Evolutionary conservation across 2,797 vertebrate genomes (phyloP), one percentile per base, ranked within the genome.

Genomic region (Artibeus lituratus): DNA sequence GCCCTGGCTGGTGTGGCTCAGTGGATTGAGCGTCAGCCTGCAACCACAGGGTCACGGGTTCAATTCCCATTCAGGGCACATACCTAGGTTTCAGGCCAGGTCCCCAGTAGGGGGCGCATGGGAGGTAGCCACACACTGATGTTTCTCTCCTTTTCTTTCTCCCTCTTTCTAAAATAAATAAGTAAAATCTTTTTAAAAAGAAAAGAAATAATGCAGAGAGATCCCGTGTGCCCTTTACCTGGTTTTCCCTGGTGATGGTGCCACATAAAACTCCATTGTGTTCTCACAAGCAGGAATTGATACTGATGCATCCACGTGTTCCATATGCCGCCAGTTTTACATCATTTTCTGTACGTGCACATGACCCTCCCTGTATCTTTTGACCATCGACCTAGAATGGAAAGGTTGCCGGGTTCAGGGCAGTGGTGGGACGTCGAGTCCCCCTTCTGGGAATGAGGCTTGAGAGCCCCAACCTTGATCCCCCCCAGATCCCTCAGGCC

Each of bases 231-330:
- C 35, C 29, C 21, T 47, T 78, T 3, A 12, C 57, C 42, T 2
- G 0, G 12, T 26, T 82, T 77, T 76, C 42, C 39, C 16, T 37
- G 37, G 32, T 15, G 42, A 26, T 5, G 2, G 0, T 0, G 2
- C 53, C 77, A 37, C 74, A 6, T 32, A 14, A 51, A 70, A 62
- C 29, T 35, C 10, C 7, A 15, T 35, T 32, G 37, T 3, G 1
- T 7, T 57, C 7, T 86, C 72, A 49, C 55, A 21, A 22, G 67
- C 59, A 35, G 53, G 72, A 80, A 49, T 74, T 21, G 39, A 37
- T 18, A 0, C 1, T 11, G 35, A 24, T 3, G 12, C 21, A 47
- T 39, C 15, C 26, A 49, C 0, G 0, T 49, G n/a, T 59, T 32
- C 22, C 70, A 57, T 39, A 59, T 32, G 22, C 19, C 1, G 4